phyloP scores from a whole-genome alignment of 2,888 invertebrate genomes.

The Molanna angustata region DNA sequence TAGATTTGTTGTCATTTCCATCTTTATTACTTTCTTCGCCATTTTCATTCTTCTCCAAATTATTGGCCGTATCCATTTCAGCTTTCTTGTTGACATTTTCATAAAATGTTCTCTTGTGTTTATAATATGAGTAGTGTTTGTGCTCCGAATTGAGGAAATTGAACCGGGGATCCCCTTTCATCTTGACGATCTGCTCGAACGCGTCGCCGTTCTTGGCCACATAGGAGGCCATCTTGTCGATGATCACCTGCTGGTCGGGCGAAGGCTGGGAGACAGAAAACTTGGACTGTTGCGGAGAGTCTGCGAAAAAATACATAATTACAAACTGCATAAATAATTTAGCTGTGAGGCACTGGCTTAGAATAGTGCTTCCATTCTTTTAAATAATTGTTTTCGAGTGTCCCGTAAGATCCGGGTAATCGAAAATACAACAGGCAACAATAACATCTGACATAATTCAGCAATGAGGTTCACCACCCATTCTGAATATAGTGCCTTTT shows the following conservation, averaged over 20 bases:
- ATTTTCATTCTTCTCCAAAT: slow-evolving; percentile 3
- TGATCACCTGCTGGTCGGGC: slow-evolving; percentile 78
- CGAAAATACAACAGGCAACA: no score
- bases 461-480: no score
- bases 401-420: no score
- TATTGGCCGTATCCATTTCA: neutral
- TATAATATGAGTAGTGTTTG: slow-evolving; percentile 79
- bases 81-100: slow-evolving; percentile 15
- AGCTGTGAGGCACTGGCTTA: no score
- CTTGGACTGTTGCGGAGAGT: no score
- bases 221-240: slow-evolving; percentile 96
- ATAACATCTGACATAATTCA: no score
- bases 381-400: no score
- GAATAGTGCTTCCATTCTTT: no score
- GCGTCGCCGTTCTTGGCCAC: slow-evolving; percentile 93
- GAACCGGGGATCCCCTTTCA: slow-evolving; percentile 83
- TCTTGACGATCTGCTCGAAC: slow-evolving; percentile 84
- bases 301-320: no score
- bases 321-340: no score
- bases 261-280: slow-evolving; percentile 64
- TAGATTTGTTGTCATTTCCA: slow-evolving; percentile 7
- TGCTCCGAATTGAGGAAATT: slow-evolving; percentile 78
- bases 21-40: slow-evolving; percentile 9
- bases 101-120: slow-evolving; percentile 42
- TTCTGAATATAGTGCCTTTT: no score